phyloP scores from a whole-genome alignment of 1,140 invertebrate species.

The Mactra quadrangularis region DNA sequence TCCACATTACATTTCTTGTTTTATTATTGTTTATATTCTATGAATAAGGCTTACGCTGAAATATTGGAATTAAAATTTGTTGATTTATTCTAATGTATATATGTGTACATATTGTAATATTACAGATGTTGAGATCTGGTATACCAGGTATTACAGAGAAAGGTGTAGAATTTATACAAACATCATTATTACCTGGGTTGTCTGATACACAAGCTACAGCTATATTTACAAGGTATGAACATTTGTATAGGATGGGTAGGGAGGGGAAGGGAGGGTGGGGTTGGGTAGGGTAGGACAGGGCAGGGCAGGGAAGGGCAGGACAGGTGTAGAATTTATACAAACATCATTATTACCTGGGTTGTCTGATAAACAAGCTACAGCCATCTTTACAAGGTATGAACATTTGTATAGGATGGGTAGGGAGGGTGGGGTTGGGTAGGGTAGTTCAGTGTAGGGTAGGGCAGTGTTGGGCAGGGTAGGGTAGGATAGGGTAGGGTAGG shows the following conservation, averaged over 20 bases:
- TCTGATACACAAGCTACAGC: constrained; percentile 97
- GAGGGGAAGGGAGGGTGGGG: too few relatives aligned
- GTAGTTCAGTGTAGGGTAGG: neutral
- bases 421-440: neutral
- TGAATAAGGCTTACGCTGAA: too few relatives aligned
- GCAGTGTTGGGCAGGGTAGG: neutral
- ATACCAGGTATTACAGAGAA: constrained; percentile 96
- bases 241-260: constrained; percentile 96
- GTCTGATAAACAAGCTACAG: constrained; percentile 97
- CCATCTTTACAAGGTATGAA: too few relatives aligned
- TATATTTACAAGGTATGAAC: constrained; percentile 69
- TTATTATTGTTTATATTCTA: too few relatives aligned
- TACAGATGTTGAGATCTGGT: constrained; percentile 94
- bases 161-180: constrained; percentile 96
- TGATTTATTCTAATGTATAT: too few relatives aligned
- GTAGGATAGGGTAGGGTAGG: neutral
- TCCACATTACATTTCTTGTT: too few relatives aligned
- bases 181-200: constrained; percentile 92
- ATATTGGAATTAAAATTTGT: too few relatives aligned
- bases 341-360: too few relatives aligned
- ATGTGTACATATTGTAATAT: too few relatives aligned
- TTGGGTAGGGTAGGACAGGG: constrained; percentile 89
- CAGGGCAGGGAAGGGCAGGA: neutral
- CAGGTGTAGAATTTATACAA: constrained; percentile 94
- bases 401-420: neutral